Evolutionary conservation across 2,797 vertebrate genomes (phyloP).

Genomic region (Agapornis canus): DNA sequence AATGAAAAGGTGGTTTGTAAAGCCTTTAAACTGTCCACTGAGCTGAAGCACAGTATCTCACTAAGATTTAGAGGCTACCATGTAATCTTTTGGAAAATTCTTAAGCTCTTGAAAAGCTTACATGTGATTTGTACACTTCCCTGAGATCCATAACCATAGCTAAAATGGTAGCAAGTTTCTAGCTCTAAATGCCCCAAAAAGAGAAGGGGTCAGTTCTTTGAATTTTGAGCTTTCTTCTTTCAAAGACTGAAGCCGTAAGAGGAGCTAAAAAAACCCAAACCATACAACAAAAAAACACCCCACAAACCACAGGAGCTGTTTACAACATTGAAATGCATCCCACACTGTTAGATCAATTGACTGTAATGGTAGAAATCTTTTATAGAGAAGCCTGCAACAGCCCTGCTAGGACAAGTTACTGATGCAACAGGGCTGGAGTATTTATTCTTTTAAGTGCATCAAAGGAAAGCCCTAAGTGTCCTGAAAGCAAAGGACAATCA

Average conservation of each 20-base stretch:
- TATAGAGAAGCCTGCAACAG: background rate
- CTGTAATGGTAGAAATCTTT: background rate
- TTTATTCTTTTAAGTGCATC: slow-evolving; percentile 25
- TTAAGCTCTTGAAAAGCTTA: background rate
- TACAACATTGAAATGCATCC: background rate
- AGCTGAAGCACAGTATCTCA: slow-evolving; percentile 22
- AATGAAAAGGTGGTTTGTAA: slow-evolving; percentile 44
- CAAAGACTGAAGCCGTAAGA: background rate
- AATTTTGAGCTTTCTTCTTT: slow-evolving; percentile 8
- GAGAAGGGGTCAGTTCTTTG: background rate
- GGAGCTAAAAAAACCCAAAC: background rate
- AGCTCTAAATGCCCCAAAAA: background rate
- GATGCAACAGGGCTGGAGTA: background rate
- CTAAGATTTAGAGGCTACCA: slow-evolving; percentile 1
- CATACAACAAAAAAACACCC: background rate
- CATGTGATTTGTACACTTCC: slow-evolving; percentile 17
- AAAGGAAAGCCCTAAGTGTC: background rate
- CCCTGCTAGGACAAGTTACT: background rate
- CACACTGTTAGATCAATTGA: slow-evolving; percentile 3
- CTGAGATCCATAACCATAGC: background rate
- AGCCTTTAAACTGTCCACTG: slow-evolving; percentile 29
- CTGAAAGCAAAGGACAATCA: slow-evolving; percentile 35
- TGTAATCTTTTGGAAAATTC: slow-evolving; percentile 7
- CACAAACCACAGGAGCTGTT: background rate
- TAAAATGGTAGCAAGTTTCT: background rate